phyloP scores from a whole-genome alignment of 2,888 invertebrate genomes.

The Carpatolechia fugitivella region DNA sequence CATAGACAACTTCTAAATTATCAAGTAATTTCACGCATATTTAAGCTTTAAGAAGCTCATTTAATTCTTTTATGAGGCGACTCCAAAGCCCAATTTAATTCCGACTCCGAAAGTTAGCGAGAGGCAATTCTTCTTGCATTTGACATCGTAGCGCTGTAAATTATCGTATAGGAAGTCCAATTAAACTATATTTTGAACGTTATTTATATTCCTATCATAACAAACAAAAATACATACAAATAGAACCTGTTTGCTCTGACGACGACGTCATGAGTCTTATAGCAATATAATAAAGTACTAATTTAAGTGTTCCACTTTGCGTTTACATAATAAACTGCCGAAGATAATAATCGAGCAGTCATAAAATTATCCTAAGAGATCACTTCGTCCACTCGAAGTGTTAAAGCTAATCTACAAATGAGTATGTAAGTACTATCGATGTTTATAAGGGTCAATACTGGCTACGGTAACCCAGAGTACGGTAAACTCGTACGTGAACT shows the following conservation, averaged over 20 bases:
- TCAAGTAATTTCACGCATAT: not conserved
- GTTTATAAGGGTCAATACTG: constrained; percentile 53
- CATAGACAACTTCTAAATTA: too few relatives aligned
- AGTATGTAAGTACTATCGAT: constrained; percentile 21
- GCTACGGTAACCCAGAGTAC: constrained; percentile 32
- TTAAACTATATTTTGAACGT: not conserved
- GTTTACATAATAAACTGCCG: constrained; percentile 14
- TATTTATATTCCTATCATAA: too few relatives aligned
- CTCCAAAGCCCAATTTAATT: not conserved
- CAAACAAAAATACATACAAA: too few relatives aligned
- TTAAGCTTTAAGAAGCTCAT: not conserved
- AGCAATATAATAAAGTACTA: not conserved
- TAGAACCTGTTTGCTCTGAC: too few relatives aligned
- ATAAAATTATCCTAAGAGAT: constrained; percentile 21
- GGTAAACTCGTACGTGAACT: not conserved
- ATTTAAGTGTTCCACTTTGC: not conserved
- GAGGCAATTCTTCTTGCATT: not conserved
- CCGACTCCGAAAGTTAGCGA: not conserved
- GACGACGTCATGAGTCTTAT: not conserved
- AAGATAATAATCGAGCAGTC: constrained; percentile 8
- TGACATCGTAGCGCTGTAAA: not conserved
- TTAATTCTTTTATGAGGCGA: not conserved
- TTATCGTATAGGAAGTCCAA: not conserved
- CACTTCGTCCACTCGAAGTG: constrained; percentile 9
- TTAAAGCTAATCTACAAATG: not conserved